Evolutionary conservation across 2,113 vertebrate species (phyloP).

Genomic region (Mystacornis crossleyi): DNA sequence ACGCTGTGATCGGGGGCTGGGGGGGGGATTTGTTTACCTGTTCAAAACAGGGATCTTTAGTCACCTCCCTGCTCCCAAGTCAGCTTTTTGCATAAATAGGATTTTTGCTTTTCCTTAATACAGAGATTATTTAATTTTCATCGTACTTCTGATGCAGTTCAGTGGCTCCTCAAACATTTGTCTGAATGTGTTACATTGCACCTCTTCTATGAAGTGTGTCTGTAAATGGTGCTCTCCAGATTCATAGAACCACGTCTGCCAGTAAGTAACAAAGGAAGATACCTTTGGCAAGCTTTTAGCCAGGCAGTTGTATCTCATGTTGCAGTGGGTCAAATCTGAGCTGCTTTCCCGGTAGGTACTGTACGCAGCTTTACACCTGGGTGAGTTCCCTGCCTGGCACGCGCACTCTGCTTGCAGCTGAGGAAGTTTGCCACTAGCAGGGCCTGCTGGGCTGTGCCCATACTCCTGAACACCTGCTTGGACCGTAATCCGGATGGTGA

Average conservation of each 20-base stretch:
- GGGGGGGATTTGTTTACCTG: neutral
- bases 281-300: neutral
- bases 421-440: neutral
- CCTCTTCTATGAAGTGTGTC: neutral
- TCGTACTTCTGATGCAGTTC: neutral
- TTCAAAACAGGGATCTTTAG: neutral
- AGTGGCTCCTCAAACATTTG: neutral
- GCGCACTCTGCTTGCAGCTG: neutral
- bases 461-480: fast-evolving
- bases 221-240: neutral
- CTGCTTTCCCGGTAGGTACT: fast-evolving
- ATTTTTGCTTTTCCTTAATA: neutral
- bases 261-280: neutral
- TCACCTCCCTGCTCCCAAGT: neutral
- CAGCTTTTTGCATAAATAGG: neutral
- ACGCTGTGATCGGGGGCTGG: neutral
- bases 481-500: neutral
- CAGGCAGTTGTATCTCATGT: neutral
- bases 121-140: neutral
- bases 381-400: neutral
- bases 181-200: neutral
- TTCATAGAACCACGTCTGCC: neutral
- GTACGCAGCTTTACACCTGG: fast-evolving
- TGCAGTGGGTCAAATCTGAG: neutral
- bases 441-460: neutral